Evolutionary conservation across 2,113 vertebrate genomes (phyloP).

Genomic region (Ictalurus furcatus): DNA sequence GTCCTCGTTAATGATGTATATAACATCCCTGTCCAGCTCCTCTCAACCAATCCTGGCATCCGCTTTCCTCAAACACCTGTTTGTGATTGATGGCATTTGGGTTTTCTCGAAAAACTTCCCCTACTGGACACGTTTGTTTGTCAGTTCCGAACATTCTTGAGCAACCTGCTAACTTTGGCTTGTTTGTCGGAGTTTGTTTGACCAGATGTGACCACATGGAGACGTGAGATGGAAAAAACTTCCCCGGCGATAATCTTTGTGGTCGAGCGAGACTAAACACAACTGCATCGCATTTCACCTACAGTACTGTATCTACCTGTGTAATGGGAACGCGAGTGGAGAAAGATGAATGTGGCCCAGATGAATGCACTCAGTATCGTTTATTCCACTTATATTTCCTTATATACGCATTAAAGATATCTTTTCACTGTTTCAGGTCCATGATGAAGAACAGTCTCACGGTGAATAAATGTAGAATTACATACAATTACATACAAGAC

Average conservation of each 20-base stretch:
- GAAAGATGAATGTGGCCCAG: neutral
- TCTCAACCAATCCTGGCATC: neutral
- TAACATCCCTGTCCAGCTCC: neutral
- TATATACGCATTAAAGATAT: neutral
- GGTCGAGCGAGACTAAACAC: constrained; percentile 43
- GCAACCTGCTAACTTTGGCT: constrained; percentile 40
- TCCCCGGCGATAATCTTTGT: constrained; percentile 1
- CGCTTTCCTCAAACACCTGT: constrained; percentile 20
- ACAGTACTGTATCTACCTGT: constrained; percentile 15
- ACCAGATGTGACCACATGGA: constrained; percentile 42
- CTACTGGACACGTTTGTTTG: constrained; percentile 33
- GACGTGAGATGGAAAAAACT: constrained; percentile 34
- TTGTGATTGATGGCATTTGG: neutral
- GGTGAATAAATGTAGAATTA: neutral
- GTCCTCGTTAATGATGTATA: neutral
- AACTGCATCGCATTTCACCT: constrained; percentile 19
- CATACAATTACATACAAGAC: neutral
- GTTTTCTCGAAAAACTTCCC: neutral
- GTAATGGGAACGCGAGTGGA: neutral
- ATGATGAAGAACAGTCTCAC: neutral
- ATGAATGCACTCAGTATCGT: neutral
- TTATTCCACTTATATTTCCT: neutral
- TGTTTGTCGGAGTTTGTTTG: constrained; percentile 42
- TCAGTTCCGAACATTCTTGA: constrained; percentile 28
- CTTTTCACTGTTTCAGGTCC: neutral